These are phyloP conservation scores for Sebastiscus albofasciatus DNA, from an alignment of 2,797 vertebrate species.

Conservation along the genomic window DNA sequence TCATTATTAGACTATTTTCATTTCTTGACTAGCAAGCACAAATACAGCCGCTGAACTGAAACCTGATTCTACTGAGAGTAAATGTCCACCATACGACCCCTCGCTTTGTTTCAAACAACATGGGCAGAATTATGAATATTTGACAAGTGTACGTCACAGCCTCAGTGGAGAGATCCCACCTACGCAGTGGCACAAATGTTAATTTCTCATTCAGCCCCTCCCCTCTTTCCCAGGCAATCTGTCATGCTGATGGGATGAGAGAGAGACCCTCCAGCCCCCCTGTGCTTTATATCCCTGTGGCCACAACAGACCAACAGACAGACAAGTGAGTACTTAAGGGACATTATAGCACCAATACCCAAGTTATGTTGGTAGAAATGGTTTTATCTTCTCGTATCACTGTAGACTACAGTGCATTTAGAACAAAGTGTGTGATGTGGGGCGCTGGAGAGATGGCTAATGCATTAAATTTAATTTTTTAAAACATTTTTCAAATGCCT, in stretches of 20 bases:
- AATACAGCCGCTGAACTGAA: neutral
- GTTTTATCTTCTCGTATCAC: too few species aligned
- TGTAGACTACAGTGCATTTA: neutral
- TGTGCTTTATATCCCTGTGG: conserved; percentile 72
- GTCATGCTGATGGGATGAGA: conserved; percentile 66
- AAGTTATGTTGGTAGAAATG: neutral
- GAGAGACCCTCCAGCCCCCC: neutral
- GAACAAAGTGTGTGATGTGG: neutral
- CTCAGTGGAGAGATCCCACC: conserved; percentile 25
- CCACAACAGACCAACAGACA: conserved; percentile 51
- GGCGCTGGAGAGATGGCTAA: neutral
- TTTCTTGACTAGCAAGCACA: neutral
- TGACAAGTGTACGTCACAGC: conserved; percentile 51
- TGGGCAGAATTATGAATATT: conserved; percentile 62
- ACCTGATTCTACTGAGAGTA: neutral
- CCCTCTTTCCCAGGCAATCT: too few species aligned
- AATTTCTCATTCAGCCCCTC: conserved; percentile 58
- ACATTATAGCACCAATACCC: neutral
- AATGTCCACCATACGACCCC: neutral
- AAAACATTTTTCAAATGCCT: neutral
- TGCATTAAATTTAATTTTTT: too few species aligned
- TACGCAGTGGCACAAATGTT: conserved; percentile 48
- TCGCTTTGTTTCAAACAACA: neutral
- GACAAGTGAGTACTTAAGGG: conserved; percentile 2
- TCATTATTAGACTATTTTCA: neutral